phyloP scores from a whole-genome alignment of 2,113 vertebrate species.

The Poeciliopsis occidentalis region DNA sequence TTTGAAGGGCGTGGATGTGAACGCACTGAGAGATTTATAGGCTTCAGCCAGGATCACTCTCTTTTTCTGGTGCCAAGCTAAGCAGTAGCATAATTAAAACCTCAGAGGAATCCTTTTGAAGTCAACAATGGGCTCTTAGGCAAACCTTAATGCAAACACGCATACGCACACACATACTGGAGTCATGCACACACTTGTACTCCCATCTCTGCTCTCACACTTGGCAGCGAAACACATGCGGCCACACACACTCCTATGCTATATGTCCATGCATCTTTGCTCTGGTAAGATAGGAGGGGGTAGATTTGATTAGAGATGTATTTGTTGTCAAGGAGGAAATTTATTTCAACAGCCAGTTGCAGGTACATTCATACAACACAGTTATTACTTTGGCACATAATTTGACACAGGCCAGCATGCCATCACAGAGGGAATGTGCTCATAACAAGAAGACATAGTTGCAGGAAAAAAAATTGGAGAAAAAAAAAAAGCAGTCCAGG shows the following conservation, averaged over 20 bases:
- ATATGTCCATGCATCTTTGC: conserved; percentile 51
- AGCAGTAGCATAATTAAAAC: conserved; percentile 85
- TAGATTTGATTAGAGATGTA: conserved; percentile 72
- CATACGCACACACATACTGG: conserved; percentile 38
- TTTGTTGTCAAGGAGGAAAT: conserved; percentile 70
- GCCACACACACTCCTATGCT: conserved; percentile 62
- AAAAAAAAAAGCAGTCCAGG: conserved; percentile 15
- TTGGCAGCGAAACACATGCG: conserved; percentile 48
- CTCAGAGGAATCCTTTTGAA: conserved; percentile 82
- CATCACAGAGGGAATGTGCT: conserved; percentile 50
- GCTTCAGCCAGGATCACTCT: conserved; percentile 81
- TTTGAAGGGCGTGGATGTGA: conserved; percentile 80
- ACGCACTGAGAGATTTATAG: conserved; percentile 81
- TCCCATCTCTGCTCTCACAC: conserved; percentile 61
- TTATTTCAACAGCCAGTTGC: conserved; percentile 65
- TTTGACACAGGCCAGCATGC: conserved; percentile 63
- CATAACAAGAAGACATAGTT: conserved; percentile 48
- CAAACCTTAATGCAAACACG: conserved; percentile 68
- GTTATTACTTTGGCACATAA: conserved; percentile 65
- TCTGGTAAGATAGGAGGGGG: conserved; percentile 52
- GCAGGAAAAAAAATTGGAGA: neutral
- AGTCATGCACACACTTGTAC: conserved; percentile 67
- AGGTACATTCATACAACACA: conserved; percentile 65
- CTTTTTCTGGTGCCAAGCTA: conserved; percentile 83
- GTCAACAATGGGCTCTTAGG: conserved; percentile 78